Conservation (phyloP, 2,113 vertebrate genomes). For the Pseudorasbora parva region DNA sequence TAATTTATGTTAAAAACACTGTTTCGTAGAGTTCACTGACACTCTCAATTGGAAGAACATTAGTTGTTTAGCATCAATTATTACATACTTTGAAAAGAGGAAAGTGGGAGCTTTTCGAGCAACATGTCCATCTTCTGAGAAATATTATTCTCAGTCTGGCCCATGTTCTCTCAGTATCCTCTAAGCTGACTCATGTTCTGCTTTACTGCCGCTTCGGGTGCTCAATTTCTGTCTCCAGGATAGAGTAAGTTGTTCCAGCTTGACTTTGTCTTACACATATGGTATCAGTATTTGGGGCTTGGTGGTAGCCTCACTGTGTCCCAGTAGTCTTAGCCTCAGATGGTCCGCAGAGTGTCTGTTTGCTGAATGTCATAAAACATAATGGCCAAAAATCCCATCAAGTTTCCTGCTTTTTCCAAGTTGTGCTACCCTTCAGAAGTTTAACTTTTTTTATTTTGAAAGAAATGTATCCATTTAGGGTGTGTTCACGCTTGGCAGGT, state of each 20-base stretch:
- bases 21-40: background rate
- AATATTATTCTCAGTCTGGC: slow-evolving; percentile 8
- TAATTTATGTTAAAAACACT: slow-evolving; percentile 2
- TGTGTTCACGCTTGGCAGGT: too few species aligned
- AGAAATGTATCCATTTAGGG: too few species aligned
- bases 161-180: slow-evolving; percentile 4
- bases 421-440: background rate
- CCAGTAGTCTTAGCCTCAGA: background rate
- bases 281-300: background rate
- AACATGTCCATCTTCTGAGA: slow-evolving; percentile 2
- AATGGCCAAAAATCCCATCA: background rate
- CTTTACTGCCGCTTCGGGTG: slow-evolving; percentile 19
- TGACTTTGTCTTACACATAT: slow-evolving; percentile 20
- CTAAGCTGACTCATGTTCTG: slow-evolving; percentile 25
- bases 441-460: too few species aligned
- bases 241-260: slow-evolving; percentile 22
- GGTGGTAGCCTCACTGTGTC: background rate
- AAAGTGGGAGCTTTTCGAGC: background rate
- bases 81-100: background rate
- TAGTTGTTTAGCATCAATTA: background rate
- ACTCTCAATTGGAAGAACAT: background rate
- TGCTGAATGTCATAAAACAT: background rate
- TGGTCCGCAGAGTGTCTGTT: background rate
- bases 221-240: background rate
- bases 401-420: background rate